Base-by-base conservation (phyloP, 2,113 vertebrate species). In the Ageneiosus marmoratus region DNA sequence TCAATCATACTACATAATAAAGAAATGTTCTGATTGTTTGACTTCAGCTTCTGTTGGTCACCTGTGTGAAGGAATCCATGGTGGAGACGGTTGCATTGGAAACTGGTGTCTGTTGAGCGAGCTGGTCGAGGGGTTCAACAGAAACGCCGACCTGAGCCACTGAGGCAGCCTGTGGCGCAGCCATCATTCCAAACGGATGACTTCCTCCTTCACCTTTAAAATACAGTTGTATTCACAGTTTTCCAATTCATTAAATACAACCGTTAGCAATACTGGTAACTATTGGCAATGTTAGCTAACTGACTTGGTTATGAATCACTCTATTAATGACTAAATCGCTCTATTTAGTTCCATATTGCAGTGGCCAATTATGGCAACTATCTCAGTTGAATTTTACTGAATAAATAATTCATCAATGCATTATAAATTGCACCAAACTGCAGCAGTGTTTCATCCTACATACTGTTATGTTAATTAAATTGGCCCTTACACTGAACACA, bases 101-200 rank as follows among this genome's bases (percentile, higher is more conserved):
- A 77, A 96, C 96, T 27, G 98, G 97, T 27, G 95, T 97, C 90
- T 99, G 97, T 89, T 99, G 98, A 29, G 93, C 95, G 87, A 99
- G 91, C 89, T 94, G 95, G 10, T 97, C 95, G 88, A 99, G 84
- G 56, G 96, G 85, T 88, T 99, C 98, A 87, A 99, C 94, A 0
- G 98, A 99, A 86, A 99, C 96, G 0, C 98, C 98, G 76, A 99
- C 95, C 93, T 99, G 98, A 29, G 97, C 97, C 87, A 95, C 93
- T 2, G 96, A 95, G 13, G 95, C 91, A 0, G 94, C 95, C 81
- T 94, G 94, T 0, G 91, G 92, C 81, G 94, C 92, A 86, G 92
- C 93, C 95, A 96, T 93, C 81, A 91, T 86, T 74, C 97, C 96
- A 89, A 99, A 99, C 0, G 96, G 96, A 85, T 98, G 95, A 51